Percentiles rank a stretch among this genome's conserved stretches.
These are phyloP conservation scores for Leucophenga montana DNA, from an alignment of 2,888 invertebrate species.

Conservation along the genomic window DNA sequence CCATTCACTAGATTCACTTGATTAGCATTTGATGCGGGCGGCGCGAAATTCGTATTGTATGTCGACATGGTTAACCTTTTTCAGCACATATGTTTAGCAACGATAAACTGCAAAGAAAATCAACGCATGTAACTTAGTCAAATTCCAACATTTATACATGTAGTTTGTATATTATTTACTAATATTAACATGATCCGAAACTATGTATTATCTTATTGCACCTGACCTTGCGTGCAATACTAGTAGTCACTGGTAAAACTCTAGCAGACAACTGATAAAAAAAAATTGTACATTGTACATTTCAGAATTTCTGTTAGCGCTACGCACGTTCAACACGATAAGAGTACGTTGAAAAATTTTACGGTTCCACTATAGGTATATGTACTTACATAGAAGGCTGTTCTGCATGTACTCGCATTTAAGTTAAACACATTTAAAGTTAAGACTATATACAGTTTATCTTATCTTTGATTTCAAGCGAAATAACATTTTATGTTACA, in stretches of 20 bases:
- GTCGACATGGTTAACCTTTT: conserved; percentile 49
- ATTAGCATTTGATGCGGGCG: conserved; percentile 41
- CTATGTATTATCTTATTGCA: neutral
- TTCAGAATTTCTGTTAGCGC: too few relatives aligned
- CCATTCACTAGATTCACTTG: conserved; percentile 58
- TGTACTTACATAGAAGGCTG: neutral
- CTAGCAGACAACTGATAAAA: neutral
- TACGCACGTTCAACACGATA: neutral
- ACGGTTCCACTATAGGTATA: neutral
- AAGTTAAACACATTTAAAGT: too few relatives aligned
- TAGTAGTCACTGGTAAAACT: too few relatives aligned
- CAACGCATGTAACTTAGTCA: neutral
- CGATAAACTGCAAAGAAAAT: neutral
- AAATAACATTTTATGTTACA: too few relatives aligned
- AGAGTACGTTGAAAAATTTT: neutral
- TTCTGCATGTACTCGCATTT: neutral
- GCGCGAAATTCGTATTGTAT: conserved; percentile 53
- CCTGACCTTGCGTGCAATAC: conserved; percentile 8
- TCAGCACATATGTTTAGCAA: neutral
- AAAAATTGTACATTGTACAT: neutral
- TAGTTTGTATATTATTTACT: neutral
- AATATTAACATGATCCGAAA: neutral
- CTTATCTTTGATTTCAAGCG: too few relatives aligned
- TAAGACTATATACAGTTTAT: too few relatives aligned
- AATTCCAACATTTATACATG: neutral